Conservation (phyloP, 2,113 vertebrate species). For the Aphyosemion australe region DNA sequence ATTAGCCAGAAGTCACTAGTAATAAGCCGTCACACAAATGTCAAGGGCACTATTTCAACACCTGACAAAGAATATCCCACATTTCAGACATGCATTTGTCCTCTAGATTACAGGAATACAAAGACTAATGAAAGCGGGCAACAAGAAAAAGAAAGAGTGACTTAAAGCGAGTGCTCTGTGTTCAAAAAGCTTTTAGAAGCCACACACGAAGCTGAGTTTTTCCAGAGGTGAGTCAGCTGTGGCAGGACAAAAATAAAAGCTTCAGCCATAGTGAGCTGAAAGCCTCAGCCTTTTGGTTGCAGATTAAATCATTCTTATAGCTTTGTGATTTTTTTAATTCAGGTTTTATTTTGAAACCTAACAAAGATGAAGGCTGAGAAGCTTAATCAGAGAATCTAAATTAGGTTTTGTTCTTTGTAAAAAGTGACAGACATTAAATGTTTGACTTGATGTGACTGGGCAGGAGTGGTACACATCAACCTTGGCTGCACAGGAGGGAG, state of each 20-base stretch:
- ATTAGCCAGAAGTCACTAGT: too few species aligned
- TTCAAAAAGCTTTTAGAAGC: slow-evolving; percentile 44
- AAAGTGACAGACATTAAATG: too few species aligned
- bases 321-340: not conserved
- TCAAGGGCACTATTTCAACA: too few species aligned
- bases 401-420: too few species aligned
- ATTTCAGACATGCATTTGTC: not conserved
- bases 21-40: too few species aligned
- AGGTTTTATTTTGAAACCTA: not conserved
- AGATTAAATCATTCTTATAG: not conserved
- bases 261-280: slow-evolving; percentile 1
- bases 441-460: too few species aligned
- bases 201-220: slow-evolving; percentile 63
- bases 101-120: too few species aligned
- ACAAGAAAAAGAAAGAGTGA: not conserved
- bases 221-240: slow-evolving; percentile 65
- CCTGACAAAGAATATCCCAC: not conserved
- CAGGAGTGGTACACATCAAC: too few species aligned
- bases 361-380: not conserved
- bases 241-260: slow-evolving; percentile 16
- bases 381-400: too few species aligned
- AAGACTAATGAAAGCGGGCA: not conserved
- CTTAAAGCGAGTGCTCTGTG: slow-evolving; percentile 21
- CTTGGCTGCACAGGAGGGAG: too few species aligned
- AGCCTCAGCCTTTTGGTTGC: not conserved